Evolutionary conservation across 1,140 invertebrate species (phyloP).

Genomic region (Pseudomyrmex pallidus): DNA sequence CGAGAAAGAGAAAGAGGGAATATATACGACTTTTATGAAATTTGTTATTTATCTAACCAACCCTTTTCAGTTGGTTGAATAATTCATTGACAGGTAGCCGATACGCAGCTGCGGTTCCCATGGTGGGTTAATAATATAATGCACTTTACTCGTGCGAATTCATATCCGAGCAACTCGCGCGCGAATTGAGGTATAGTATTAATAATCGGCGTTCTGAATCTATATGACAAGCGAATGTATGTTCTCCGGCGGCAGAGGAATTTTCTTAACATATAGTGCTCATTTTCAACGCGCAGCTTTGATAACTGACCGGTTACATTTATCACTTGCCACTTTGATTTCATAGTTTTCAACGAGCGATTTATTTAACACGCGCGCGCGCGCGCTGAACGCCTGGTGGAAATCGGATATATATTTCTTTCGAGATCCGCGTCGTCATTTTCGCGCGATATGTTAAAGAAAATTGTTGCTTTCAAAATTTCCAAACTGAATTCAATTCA

Average conservation of each 20-base stretch:
- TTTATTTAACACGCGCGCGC: too few species aligned
- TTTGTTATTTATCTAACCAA: slow-evolving; percentile 45
- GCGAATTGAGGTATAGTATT: slow-evolving; percentile 2
- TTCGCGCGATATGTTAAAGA: too few species aligned
- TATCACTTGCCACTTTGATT: background rate
- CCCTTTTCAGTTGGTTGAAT: slow-evolving; percentile 45
- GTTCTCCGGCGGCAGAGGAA: background rate
- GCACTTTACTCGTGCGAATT: slow-evolving; percentile 47
- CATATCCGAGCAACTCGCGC: slow-evolving; percentile 25
- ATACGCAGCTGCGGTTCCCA: slow-evolving; percentile 57
- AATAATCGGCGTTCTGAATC: slow-evolving; percentile 40
- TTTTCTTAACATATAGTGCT: slow-evolving; percentile 1
- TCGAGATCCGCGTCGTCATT: too few species aligned
- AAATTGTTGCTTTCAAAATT: too few species aligned
- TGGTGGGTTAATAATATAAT: slow-evolving; percentile 53
- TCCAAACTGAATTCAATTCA: too few species aligned
- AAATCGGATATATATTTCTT: too few species aligned
- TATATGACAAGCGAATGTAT: background rate
- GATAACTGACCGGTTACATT: background rate
- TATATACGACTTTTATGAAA: slow-evolving; percentile 25
- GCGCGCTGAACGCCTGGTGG: too few species aligned
- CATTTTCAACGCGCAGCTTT: background rate
- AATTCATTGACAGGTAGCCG: slow-evolving; percentile 56
- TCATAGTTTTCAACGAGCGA: background rate
- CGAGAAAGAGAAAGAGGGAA: too few species aligned